Percentiles rank a stretch among this genome's conserved stretches.
These are phyloP conservation scores for Campylorhamphus procurvoides DNA, from an alignment of 2,113 vertebrate species.

Conservation along the genomic window DNA sequence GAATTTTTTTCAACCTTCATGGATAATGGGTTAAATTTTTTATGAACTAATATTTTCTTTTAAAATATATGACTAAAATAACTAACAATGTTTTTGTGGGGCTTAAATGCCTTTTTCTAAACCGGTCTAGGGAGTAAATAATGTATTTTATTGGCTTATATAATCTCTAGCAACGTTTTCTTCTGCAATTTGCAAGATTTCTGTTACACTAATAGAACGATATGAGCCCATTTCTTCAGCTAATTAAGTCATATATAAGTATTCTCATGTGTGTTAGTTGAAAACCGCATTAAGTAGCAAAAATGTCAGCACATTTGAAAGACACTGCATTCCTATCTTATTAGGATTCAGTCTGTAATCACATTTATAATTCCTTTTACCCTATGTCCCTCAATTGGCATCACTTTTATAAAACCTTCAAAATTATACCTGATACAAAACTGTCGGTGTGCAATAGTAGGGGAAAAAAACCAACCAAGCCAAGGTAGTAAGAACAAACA, in stretches of 20 bases:
- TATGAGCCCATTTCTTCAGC: background rate
- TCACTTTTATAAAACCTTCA: background rate
- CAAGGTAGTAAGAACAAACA: background rate
- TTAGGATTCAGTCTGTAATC: background rate
- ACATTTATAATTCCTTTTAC: background rate
- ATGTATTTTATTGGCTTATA: background rate
- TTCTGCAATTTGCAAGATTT: background rate
- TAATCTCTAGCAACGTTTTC: background rate
- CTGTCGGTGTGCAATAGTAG: background rate
- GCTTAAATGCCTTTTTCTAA: background rate
- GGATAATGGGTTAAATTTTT: background rate
- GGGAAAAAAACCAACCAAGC: background rate
- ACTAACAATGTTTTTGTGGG: background rate
- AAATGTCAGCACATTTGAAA: background rate
- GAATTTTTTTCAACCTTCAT: background rate
- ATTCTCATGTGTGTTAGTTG: background rate
- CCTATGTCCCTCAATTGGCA: background rate
- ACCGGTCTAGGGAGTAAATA: background rate
- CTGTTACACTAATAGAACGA: background rate
- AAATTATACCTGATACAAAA: background rate
- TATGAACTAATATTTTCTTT: background rate
- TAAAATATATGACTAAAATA: background rate
- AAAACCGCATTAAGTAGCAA: background rate
- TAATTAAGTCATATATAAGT: background rate
- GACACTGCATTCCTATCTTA: background rate